Evolutionary conservation across 2,113 vertebrate genomes (phyloP).

Genomic region (Oreochromis tanganicae): DNA sequence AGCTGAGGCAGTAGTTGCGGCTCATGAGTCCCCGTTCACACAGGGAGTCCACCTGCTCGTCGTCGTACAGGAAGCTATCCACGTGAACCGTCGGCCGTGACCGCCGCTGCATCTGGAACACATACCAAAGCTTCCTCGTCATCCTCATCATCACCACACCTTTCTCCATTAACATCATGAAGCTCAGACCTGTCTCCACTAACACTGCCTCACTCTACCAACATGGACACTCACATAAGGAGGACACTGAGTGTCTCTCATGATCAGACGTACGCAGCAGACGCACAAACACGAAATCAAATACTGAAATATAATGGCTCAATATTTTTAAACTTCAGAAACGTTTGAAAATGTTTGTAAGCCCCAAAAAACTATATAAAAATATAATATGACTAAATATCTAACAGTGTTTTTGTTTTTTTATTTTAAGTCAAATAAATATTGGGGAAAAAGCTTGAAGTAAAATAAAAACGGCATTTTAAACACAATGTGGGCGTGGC

Average conservation of each 20-base stretch:
- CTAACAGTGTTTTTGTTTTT: neutral
- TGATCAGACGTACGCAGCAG: neutral
- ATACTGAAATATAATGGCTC: neutral
- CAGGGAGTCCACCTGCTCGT: conserved; percentile 83
- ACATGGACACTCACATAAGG: neutral
- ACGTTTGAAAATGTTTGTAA: neutral
- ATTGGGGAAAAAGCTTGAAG: neutral
- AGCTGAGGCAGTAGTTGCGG: conserved; percentile 81
- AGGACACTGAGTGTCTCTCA: neutral
- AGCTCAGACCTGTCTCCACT: neutral
- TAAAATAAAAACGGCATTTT: neutral
- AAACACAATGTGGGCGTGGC: neutral
- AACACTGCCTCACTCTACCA: neutral
- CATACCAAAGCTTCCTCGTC: neutral
- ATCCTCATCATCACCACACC: neutral
- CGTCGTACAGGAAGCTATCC: conserved; percentile 90
- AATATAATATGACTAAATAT: neutral
- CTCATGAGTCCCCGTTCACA: conserved; percentile 87
- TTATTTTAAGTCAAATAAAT: neutral
- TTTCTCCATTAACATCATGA: neutral
- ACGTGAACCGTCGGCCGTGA: conserved; percentile 79
- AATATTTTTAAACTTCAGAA: neutral
- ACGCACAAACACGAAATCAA: neutral
- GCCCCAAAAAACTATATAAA: neutral
- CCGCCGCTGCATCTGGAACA: conserved; percentile 74